These are phyloP conservation scores for Saccopteryx leptura DNA, from an alignment of 2,113 vertebrate genomes.

Conservation along the genomic window DNA sequence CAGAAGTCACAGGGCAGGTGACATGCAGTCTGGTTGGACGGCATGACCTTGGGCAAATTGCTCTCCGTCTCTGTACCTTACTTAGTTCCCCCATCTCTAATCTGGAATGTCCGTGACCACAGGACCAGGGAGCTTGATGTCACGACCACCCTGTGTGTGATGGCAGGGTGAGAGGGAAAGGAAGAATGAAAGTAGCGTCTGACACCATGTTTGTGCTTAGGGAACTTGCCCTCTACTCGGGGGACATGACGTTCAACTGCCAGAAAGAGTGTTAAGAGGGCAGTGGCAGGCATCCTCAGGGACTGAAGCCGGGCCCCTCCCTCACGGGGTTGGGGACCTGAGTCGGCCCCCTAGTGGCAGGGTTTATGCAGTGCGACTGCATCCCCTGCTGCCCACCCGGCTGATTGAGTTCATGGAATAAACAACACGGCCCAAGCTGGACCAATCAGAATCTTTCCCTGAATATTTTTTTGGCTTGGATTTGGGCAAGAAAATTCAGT, in stretches of 20 bases:
- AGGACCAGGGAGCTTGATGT: neutral
- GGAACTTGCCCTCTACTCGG: neutral
- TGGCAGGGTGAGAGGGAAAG: neutral
- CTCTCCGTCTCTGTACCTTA: neutral
- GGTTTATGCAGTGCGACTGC: neutral
- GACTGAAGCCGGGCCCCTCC: neutral
- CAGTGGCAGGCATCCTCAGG: too few relatives aligned
- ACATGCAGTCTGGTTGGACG: neutral
- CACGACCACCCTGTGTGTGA: neutral
- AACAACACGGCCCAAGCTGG: neutral
- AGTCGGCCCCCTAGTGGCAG: neutral
- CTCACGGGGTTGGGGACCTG: fast-evolving
- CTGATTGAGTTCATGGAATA: neutral
- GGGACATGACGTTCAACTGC: neutral
- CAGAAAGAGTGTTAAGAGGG: neutral
- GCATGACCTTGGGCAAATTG: neutral
- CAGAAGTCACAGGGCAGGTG: neutral
- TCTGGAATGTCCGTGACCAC: neutral
- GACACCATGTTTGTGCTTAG: neutral
- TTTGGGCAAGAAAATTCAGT: neutral
- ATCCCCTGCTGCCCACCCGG: neutral
- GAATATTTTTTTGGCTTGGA: neutral
- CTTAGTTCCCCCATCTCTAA: neutral
- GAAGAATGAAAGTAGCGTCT: neutral
- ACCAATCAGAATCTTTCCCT: slow-evolving; percentile 30